Conservation (phyloP, 2,888 invertebrate genomes). For the Latheticus oryzae region DNA sequence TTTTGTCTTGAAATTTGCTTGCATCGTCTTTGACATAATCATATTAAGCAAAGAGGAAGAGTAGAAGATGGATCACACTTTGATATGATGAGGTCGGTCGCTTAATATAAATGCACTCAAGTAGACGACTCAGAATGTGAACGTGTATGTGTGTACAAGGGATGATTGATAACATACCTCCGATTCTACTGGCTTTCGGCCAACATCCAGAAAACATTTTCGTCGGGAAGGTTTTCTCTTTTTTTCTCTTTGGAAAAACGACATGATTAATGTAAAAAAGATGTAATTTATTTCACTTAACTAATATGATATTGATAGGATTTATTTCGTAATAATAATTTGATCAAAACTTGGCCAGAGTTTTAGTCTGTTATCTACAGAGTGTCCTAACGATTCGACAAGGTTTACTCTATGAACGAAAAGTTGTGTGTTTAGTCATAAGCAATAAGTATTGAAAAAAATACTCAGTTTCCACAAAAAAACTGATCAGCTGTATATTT, state of each 20-base stretch:
- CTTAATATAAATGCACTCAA: conserved; percentile 54
- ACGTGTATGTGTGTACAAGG: conserved; percentile 48
- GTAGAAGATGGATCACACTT: conserved; percentile 61
- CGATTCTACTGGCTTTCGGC: conserved; percentile 51
- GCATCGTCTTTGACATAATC: conserved; percentile 45
- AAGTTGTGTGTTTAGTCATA: no score
- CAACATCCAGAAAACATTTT: conserved; percentile 46
- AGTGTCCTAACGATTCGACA: no score
- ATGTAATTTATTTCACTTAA: conserved; percentile 40
- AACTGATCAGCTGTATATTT: no score
- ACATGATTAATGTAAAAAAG: conserved; percentile 42
- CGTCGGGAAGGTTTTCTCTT: conserved; percentile 30
- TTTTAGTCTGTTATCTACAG: no score
- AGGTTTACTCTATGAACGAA: no score
- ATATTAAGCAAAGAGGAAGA: conserved; percentile 46
- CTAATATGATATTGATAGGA: conserved; percentile 36
- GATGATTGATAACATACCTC: conserved; percentile 57
- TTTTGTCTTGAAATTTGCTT: conserved; percentile 16
- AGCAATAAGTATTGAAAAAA: no score
- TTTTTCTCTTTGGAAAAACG: no score
- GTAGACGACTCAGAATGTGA: conserved; percentile 53
- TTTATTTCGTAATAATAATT: conserved; percentile 23
- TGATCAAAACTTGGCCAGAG: conserved; percentile 23
- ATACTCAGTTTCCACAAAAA: no score
- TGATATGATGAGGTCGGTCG: conserved; percentile 62